Evolutionary conservation across 2,888 invertebrate species (phyloP), one percentile per base, ranked within the genome.

Genomic region (Drosophila nr. fundita): DNA sequence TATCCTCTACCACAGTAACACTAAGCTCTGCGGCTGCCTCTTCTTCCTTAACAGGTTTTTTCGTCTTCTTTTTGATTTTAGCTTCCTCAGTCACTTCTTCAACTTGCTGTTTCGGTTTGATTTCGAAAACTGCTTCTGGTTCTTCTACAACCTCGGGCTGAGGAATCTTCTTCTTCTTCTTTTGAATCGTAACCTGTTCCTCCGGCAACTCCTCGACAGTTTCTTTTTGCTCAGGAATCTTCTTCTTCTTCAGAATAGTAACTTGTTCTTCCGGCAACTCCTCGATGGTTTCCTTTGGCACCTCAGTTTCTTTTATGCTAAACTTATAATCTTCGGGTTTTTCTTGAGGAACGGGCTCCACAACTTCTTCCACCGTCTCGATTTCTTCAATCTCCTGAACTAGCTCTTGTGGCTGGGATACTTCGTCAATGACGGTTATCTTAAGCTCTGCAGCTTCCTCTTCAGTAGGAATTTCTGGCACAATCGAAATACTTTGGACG

Each of bases 21-120:
- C 89, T 87, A 2, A 92, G 90, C 57, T 91, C 90, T 15, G 91
- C 91, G 29, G 84, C 90, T 10, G 87, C 91, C 70, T 91, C 91
- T 32, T 91, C 90, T 27, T 73, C 60, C 27, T 69, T 71, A 0
- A 70, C 73, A 5, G 89, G 84, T 72, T 91, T 90, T 69, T 90
- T 90, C 0, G 82, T 30, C 74, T 87, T 90, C 77, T 91, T 92
- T 55, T 82, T 90, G 62, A 90, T 89, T 62, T 90, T 89, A 36
- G 90, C 84, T 36, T 91, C 90, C 55, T 87, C 91, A 2, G 85
- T 75, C 18, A 90, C 85, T 70, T 92, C 90, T 70, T 92, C 89
- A 3, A 87, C 77, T 21, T 83, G 80, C 63, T 77, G 78, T n/a
- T 83, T 89, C 0, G 86, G 72, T 24, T 82, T 83, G 3, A 92